Percentiles rank a stretch among this genome's conserved stretches.
These are phyloP conservation scores for Pomatorhinus ruficollis DNA, from an alignment of 2,113 vertebrate genomes.

Conservation along the genomic window DNA sequence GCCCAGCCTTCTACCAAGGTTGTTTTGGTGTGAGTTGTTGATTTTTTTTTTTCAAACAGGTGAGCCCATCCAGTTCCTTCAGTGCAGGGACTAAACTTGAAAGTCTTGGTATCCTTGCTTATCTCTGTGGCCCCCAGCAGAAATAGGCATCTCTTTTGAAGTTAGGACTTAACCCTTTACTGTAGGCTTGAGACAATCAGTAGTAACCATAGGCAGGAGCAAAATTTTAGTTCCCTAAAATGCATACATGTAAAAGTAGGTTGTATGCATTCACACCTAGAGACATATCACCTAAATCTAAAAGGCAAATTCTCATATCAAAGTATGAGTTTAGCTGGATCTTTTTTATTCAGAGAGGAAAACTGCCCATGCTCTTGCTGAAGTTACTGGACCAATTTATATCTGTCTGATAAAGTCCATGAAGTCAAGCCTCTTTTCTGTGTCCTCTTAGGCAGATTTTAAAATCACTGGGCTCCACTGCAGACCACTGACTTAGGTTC, in stretches of 20 bases:
- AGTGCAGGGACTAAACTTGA: not conserved
- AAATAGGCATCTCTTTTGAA: conserved; percentile 25
- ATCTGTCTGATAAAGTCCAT: not conserved
- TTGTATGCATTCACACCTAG: not conserved
- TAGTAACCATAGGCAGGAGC: not conserved
- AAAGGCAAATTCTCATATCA: conserved; percentile 5
- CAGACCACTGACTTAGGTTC: not conserved
- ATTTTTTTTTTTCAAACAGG: not conserved
- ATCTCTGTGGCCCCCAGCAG: conserved; percentile 23
- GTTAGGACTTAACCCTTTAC: conserved; percentile 16
- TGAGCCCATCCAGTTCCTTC: not conserved
- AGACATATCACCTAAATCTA: not conserved
- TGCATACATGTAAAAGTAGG: not conserved
- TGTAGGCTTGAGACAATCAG: not conserved
- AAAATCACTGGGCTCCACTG: not conserved
- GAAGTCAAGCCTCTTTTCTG: not conserved
- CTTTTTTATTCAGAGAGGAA: not conserved
- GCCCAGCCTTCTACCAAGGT: not conserved
- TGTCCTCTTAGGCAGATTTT: not conserved
- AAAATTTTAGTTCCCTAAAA: conserved; percentile 13
- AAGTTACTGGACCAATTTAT: not conserved
- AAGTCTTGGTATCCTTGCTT: conserved; percentile 36
- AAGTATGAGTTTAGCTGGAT: not conserved
- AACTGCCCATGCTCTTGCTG: not conserved
- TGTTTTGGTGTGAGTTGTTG: not conserved